A percentile compares a stretch with the other conserved stretches of the same genome.
Conservation (phyloP, 2,113 vertebrate species). For the Carlito syrichta region DNA sequence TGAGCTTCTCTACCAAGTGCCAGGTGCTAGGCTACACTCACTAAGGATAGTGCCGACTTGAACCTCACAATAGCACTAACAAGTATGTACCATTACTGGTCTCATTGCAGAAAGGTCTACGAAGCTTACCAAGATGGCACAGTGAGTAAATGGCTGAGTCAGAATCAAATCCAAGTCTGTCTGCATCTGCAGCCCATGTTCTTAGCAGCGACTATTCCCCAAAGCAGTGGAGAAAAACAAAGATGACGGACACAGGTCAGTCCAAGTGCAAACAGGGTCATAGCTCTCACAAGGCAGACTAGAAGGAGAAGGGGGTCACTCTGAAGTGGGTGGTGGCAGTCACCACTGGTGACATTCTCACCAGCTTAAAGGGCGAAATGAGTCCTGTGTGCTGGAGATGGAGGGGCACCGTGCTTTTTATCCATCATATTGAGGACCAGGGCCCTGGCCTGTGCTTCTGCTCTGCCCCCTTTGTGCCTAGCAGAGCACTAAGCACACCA, state of each 20-base stretch:
- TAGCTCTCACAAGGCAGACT: background rate
- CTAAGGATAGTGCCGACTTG: background rate
- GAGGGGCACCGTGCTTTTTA: background rate
- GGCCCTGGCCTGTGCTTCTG: background rate
- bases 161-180: background rate
- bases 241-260: background rate
- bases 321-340: background rate
- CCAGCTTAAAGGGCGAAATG: no score
- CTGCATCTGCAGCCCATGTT: background rate
- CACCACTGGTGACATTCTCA: background rate
- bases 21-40: background rate
- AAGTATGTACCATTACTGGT: background rate
- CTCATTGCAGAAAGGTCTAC: no score
- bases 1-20: background rate
- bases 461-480: background rate
- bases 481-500: background rate
- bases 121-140: background rate
- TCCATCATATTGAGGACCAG: accelerated
- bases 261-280: background rate
- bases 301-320: background rate
- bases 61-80: accelerated
- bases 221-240: background rate
- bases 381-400: background rate
- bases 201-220: background rate
- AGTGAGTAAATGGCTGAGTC: background rate